A percentile compares a stretch with the other conserved stretches of the same genome.
These are phyloP conservation scores for Anguilla anguilla DNA, from an alignment of 2,797 vertebrate genomes.

Conservation along the genomic window DNA sequence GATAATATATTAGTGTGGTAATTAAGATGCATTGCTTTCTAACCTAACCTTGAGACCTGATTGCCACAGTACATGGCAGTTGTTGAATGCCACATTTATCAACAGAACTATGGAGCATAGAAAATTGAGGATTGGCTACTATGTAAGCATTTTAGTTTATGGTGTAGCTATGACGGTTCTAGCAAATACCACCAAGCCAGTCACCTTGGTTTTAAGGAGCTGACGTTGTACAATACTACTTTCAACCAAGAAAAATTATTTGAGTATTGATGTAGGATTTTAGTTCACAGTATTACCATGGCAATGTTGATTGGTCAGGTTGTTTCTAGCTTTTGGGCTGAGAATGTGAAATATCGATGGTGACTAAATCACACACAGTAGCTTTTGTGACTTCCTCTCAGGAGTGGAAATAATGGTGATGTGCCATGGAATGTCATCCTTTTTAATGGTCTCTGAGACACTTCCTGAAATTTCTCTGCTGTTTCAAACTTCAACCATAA, in stretches of 20 bases:
- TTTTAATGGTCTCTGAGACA: background rate
- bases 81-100: background rate
- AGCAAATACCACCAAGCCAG: background rate
- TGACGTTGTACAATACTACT: background rate
- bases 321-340: conserved; percentile 6
- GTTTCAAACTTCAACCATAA: background rate
- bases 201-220: background rate
- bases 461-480: background rate
- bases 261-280: background rate
- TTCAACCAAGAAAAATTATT: too few relatives aligned
- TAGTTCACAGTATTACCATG: background rate
- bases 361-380: background rate
- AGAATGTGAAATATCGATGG: background rate
- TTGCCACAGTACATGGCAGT: background rate
- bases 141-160: background rate
- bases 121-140: background rate
- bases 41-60: background rate
- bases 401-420: background rate
- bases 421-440: background rate
- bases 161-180: background rate
- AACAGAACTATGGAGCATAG: background rate
- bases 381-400: background rate
- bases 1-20: background rate
- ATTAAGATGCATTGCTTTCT: background rate
- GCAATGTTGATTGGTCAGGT: background rate